Percentiles rank a stretch among this genome's conserved stretches.
phyloP scores from a whole-genome alignment of 1,140 invertebrate genomes.

The Teleopsis dalmanni region DNA sequence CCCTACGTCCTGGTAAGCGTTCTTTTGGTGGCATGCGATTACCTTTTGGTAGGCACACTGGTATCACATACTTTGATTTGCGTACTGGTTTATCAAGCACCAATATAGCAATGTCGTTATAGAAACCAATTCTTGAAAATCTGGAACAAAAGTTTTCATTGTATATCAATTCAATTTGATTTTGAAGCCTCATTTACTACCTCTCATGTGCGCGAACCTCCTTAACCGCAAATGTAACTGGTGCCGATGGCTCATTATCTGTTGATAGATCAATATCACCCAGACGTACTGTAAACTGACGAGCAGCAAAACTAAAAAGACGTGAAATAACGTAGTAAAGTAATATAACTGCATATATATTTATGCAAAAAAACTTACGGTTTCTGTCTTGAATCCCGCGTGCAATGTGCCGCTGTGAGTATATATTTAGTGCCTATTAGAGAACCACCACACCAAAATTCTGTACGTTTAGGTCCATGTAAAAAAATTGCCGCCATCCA shows the following conservation, averaged over 20 bases:
- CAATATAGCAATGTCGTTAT: constrained; percentile 77
- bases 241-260: constrained; percentile 71
- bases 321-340: background rate
- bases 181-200: constrained; percentile 11
- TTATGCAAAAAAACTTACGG: constrained; percentile 76
- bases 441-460: constrained; percentile 92
- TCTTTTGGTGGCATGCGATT: constrained; percentile 36
- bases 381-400: constrained; percentile 72
- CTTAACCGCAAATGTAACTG: constrained; percentile 66
- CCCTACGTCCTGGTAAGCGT: constrained; percentile 47
- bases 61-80: constrained; percentile 76
- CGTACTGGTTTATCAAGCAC: constrained; percentile 58
- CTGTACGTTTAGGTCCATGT: constrained; percentile 72
- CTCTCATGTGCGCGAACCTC: constrained; percentile 69
- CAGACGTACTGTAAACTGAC: constrained; percentile 79
- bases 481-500: constrained; percentile 93
- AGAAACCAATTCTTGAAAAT: constrained; percentile 78
- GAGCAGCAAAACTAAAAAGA: constrained; percentile 65
- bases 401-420: constrained; percentile 88
- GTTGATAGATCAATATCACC: constrained; percentile 80
- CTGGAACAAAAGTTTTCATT: constrained; percentile 36
- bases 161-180: background rate
- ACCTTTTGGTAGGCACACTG: constrained; percentile 69
- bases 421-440: constrained; percentile 72
- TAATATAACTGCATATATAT: no score